Evolutionary conservation across 1,140 invertebrate species (phyloP).

Genomic region (Aphelenchoides besseyi): DNA sequence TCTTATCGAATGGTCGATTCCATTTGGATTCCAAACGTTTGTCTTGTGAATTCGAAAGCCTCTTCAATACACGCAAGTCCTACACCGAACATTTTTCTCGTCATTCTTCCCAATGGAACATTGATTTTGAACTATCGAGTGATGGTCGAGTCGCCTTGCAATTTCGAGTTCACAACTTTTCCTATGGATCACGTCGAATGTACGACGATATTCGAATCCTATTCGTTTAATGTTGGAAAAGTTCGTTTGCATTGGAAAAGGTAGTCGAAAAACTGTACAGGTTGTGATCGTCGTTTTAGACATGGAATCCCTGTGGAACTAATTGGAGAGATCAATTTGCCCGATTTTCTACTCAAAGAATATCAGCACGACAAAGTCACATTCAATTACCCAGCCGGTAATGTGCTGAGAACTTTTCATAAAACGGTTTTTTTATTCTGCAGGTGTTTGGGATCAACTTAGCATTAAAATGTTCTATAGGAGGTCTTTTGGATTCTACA

Average conservation of each 20-base stretch:
- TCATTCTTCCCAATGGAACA: slow-evolving; percentile 61
- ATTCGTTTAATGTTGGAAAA: slow-evolving; percentile 62
- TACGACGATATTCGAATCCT: slow-evolving; percentile 58
- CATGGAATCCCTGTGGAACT: slow-evolving; percentile 58
- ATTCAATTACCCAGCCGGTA: slow-evolving; percentile 60
- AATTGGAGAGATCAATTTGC: slow-evolving; percentile 59
- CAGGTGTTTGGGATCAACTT: slow-evolving; percentile 45
- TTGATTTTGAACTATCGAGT: slow-evolving; percentile 37
- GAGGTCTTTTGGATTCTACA: slow-evolving; percentile 65
- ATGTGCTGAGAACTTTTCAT: neutral
- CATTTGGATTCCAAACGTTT: slow-evolving; percentile 44
- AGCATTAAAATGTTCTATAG: slow-evolving; percentile 65
- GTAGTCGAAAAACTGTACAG: slow-evolving; percentile 1
- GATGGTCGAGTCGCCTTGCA: slow-evolving; percentile 58
- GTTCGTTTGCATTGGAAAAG: slow-evolving; percentile 60
- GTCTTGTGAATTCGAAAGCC: slow-evolving; percentile 40
- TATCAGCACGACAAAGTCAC: slow-evolving; percentile 57
- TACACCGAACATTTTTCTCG: slow-evolving; percentile 61
- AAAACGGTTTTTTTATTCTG: slow-evolving; percentile 15
- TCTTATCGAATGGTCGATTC: slow-evolving; percentile 61
- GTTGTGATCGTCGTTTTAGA: no score
- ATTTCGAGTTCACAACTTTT: slow-evolving; percentile 59
- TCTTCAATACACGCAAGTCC: slow-evolving; percentile 58
- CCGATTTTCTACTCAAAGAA: slow-evolving; percentile 57
- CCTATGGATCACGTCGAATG: slow-evolving; percentile 61